Percentiles rank a stretch among this genome's conserved stretches.
Conservation (phyloP, 92 coral and sea anemone species). For the Meandrina meandrites region DNA sequence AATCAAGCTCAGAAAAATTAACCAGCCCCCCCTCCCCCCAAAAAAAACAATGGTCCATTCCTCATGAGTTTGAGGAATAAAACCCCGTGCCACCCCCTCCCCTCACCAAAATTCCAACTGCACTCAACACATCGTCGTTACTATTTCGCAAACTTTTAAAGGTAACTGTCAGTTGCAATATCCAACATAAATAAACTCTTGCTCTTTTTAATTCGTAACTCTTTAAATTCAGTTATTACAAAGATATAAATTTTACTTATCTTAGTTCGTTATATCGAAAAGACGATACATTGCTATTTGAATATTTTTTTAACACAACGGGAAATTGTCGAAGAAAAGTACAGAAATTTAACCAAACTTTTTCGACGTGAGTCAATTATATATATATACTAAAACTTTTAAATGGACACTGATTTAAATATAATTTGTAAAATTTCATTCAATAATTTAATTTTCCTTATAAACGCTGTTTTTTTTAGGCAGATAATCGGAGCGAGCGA, state of each 20-base stretch:
- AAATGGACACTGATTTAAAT: not conserved
- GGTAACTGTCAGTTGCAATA: too few relatives aligned
- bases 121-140: too few relatives aligned
- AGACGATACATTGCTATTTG: not conserved
- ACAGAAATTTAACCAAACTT: slow-evolving; percentile 5
- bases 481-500: not conserved
- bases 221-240: not conserved
- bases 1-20: too few relatives aligned
- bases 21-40: too few relatives aligned
- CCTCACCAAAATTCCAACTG: too few relatives aligned
- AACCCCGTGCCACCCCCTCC: too few relatives aligned
- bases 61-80: too few relatives aligned
- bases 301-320: not conserved
- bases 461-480: not conserved
- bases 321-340: not conserved
- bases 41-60: too few relatives aligned
- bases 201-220: not conserved
- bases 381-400: not conserved
- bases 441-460: not conserved
- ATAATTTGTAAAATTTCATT: not conserved
- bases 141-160: too few relatives aligned
- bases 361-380: not conserved
- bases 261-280: not conserved
- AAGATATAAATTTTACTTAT: not conserved
- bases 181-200: not conserved